Evolutionary conservation across 2,797 vertebrate species (phyloP), one percentile per base, ranked within the genome.

Genomic region (Lates japonicus): DNA sequence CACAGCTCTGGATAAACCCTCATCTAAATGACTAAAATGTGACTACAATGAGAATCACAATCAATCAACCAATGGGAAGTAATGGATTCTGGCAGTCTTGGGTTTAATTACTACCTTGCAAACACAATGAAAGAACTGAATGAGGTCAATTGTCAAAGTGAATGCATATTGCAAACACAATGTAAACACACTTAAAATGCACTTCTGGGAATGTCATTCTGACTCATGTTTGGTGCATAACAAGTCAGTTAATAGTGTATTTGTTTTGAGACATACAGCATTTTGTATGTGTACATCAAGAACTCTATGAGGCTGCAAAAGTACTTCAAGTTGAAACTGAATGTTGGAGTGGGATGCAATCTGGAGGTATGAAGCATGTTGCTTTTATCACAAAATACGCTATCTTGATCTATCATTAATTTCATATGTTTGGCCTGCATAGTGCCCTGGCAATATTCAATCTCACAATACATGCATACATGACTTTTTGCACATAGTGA

Each of bases 41-140:
- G 35, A 64, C 31, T 62, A n/a, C 55, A 78, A 73, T 70, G n/a
- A 72, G 35, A 76, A 61, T 59, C 5, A 52, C 37, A 57, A 62
- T 6, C 62, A 80, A 82, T 85, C 5, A 78, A 55, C 62, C 63
- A 81, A 41, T 64, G 20, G 20, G 14, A 67, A 20, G 33, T 46
- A 29, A 42, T 68, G 55, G 55, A 55, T 68, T 68, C 49, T 76
- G 70, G 37, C 20, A 41, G 5, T 71, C 61, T 46, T 66, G 37
- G 42, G 49, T 78, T 76, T 79, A 84, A 84, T 82, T 59, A 46
- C 49, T 64, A 11, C 44, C 44, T 55, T 41, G 67, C 39, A 64
- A 73, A 74, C 17, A 58, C 63, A 65, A 39, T 58, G 17, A 55
- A 61, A 63, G 0, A 48, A 46, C 58, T 52, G 31, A 79, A 74